phyloP scores from a whole-genome alignment of 1,140 invertebrate genomes.

The Myzus persicae region DNA sequence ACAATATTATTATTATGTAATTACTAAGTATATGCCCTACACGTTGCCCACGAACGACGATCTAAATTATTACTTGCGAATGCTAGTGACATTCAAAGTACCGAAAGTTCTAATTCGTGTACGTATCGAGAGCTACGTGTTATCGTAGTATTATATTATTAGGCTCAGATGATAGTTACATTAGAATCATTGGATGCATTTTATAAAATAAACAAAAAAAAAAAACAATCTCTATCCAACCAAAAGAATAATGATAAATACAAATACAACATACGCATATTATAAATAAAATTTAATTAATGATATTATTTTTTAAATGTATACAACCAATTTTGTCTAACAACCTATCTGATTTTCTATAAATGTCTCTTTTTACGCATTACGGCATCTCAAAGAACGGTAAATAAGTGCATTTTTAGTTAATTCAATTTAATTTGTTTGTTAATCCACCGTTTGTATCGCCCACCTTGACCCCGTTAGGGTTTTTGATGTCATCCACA shows the following conservation, averaged over 20 bases:
- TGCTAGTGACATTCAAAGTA: too few species aligned
- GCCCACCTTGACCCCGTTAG: conserved; percentile 6
- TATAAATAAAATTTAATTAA: too few species aligned
- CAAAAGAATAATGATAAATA: too few species aligned
- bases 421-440: not conserved
- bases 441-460: not conserved
- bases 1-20: not conserved
- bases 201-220: too few species aligned
- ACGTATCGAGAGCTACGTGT: not conserved
- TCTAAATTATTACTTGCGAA: not conserved
- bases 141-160: not conserved
- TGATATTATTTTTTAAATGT: too few species aligned
- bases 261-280: too few species aligned
- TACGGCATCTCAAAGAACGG: not conserved
- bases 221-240: too few species aligned
- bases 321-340: not conserved
- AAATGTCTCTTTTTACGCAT: not conserved
- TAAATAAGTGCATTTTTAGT: not conserved
- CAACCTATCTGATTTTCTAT: not conserved
- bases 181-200: not conserved
- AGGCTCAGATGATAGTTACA: not conserved
- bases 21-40: too few species aligned
- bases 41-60: not conserved
- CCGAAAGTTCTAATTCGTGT: too few species aligned
- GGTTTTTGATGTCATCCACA: not conserved